A percentile compares a stretch with the other conserved stretches of the same genome.
phyloP scores from a whole-genome alignment of 1,140 invertebrate species.

The Leptinotarsa lineolata region DNA sequence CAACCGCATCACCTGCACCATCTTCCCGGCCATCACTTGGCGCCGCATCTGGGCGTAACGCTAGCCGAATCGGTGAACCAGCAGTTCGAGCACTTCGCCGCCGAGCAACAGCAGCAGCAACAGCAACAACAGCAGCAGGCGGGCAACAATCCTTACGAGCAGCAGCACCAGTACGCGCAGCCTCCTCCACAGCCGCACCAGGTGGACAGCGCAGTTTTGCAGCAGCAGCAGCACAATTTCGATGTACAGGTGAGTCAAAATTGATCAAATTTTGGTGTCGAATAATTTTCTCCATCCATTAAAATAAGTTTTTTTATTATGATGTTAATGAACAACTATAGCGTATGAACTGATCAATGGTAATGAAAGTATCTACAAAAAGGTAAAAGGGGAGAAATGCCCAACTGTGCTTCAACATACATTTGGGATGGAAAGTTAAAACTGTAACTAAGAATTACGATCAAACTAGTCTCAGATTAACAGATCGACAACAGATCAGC shows the following conservation, averaged over 20 bases:
- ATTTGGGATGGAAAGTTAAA: too few relatives aligned
- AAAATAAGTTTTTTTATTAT: too few relatives aligned
- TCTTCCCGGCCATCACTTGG: slow-evolving; percentile 52
- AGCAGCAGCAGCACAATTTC: slow-evolving; percentile 58
- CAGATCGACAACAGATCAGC: too few relatives aligned
- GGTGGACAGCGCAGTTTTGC: slow-evolving; percentile 53
- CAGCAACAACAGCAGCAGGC: slow-evolving; percentile 40
- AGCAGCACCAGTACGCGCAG: slow-evolving; percentile 50
- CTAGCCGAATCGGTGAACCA: slow-evolving; percentile 57
- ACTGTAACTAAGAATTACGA: too few relatives aligned
- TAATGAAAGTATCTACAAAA: too few relatives aligned
- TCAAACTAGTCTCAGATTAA: too few relatives aligned
- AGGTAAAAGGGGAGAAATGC: too few relatives aligned
- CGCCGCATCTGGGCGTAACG: slow-evolving; percentile 56
- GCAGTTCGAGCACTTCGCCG: slow-evolving; percentile 54
- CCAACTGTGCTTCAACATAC: too few relatives aligned
- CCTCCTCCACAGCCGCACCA: slow-evolving; percentile 54
- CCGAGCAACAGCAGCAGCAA: slow-evolving; percentile 50
- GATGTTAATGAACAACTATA: too few relatives aligned
- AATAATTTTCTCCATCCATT: neutral
- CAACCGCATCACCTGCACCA: slow-evolving; percentile 46
- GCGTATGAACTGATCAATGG: too few relatives aligned
- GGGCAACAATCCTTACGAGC: slow-evolving; percentile 47
- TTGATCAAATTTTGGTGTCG: neutral
- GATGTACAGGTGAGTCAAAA: slow-evolving; percentile 57